A percentile compares a stretch with the other conserved stretches of the same genome.
Evolutionary conservation across 2,113 vertebrate genomes (phyloP).

Genomic region (Varanus komodoensis): DNA sequence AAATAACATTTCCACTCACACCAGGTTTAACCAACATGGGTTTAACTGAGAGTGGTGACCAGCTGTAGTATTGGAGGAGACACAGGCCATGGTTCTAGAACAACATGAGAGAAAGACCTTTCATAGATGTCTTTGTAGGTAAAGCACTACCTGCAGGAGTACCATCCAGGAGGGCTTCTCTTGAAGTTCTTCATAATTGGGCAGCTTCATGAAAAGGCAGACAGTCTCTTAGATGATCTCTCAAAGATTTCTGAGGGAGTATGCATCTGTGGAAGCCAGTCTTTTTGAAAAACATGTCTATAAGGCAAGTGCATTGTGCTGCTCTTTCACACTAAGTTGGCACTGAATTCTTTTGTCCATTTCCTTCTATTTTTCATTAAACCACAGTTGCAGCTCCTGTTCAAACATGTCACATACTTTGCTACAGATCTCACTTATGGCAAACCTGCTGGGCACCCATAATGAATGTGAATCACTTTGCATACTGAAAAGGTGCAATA

Average conservation of each 20-base stretch:
- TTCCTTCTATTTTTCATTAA: background rate
- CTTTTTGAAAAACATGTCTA: background rate
- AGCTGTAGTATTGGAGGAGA: too few relatives aligned
- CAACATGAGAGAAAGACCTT: too few relatives aligned
- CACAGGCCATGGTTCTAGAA: too few relatives aligned
- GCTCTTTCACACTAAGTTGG: background rate
- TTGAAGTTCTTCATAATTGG: too few relatives aligned
- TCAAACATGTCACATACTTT: background rate
- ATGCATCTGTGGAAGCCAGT: background rate
- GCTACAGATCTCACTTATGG: background rate
- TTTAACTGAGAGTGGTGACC: background rate
- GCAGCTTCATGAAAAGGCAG: too few relatives aligned
- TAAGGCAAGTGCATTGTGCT: background rate
- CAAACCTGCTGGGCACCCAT: background rate
- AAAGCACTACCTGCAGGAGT: too few relatives aligned
- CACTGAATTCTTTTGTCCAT: background rate
- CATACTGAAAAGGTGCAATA: constrained; percentile 4
- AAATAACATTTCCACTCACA: background rate
- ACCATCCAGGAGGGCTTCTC: too few relatives aligned
- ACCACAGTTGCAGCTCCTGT: background rate
- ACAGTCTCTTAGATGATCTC: background rate
- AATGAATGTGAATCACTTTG: background rate
- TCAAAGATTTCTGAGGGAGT: background rate
- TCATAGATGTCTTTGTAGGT: too few relatives aligned
- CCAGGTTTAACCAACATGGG: background rate